Percentiles rank a stretch among this genome's conserved stretches.
phyloP scores from a whole-genome alignment of 1,140 invertebrate genomes.

The Onthophagus taurus region DNA sequence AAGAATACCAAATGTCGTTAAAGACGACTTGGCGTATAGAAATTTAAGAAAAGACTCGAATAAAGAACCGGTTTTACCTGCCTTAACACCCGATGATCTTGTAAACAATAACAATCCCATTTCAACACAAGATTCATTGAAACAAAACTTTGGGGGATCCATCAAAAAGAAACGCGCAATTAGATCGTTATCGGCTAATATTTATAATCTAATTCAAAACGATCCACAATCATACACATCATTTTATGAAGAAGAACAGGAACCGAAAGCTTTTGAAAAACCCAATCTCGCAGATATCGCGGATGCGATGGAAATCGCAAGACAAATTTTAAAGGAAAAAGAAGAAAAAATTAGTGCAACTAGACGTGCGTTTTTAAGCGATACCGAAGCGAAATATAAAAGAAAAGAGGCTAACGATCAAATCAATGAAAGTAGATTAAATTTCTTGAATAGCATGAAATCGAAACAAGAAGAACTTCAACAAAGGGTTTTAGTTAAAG shows the following conservation, averaged over 20 bases:
- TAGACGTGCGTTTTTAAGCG: constrained; percentile 32
- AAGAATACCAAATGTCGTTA: constrained; percentile 68
- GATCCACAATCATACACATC: constrained; percentile 41
- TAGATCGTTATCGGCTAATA: constrained; percentile 69
- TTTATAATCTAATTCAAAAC: constrained; percentile 59
- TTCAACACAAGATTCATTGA: constrained; percentile 15
- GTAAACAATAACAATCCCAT: constrained; percentile 26
- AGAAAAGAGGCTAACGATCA: constrained; percentile 14
- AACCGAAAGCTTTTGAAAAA: constrained; percentile 19
- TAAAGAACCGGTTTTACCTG: constrained; percentile 39
- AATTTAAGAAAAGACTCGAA: constrained; percentile 67
- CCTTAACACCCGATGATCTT: constrained; percentile 30
- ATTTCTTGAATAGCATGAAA: constrained; percentile 30
- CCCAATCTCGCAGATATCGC: constrained; percentile 33
- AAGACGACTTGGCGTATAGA: constrained; percentile 79
- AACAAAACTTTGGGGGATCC: constrained; percentile 23
- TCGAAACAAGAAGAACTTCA: constrained; percentile 3
- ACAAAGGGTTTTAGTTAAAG: neutral
- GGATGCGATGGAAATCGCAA: constrained; percentile 36
- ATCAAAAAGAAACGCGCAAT: constrained; percentile 64
- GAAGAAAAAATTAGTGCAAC: constrained; percentile 31
- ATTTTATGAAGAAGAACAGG: constrained; percentile 46
- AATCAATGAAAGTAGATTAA: constrained; percentile 13
- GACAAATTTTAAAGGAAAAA: constrained; percentile 32
- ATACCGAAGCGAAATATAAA: constrained; percentile 24